Evolutionary conservation across 2,888 invertebrate genomes (phyloP), one percentile per base, ranked within the genome.

Genomic region (Panorpa germanica): DNA sequence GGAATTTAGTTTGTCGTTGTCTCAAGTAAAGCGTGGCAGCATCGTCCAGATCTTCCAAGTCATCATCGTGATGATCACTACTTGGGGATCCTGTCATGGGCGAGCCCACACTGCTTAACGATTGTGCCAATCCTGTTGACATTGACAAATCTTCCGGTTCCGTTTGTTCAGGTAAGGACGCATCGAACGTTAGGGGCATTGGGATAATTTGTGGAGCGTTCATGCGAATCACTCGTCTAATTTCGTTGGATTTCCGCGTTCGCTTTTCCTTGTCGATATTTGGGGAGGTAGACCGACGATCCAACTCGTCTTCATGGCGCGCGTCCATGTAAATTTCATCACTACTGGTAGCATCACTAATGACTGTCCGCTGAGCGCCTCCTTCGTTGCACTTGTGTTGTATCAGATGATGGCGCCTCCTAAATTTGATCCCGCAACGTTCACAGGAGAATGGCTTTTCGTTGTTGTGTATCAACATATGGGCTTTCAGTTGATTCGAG

Each of bases 81-180:
- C 33, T 2, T 62, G 60, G 2, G 63, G 60, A 20, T 50, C 53
- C 2, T n/a, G 55, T 50, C 25, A 38, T 29, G 8, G 40, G 40
- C 7, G 43, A 47, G 29, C 47, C 51, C 2, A 55, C 55, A 35
- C 58, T 59, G 40, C 57, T 58, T 40, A 59, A 59, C 3, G 61
- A 60, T 12, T 48, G 48, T 2, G 49, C 61, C 59, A 4, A 61
- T 60, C 49, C 46, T 2, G 53, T 49, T 33, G 50, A 46, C 64
- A 85, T 71, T 32, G 83, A 83, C 38, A 88, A 61, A 50, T 88
- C 88, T 50, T 88, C 86, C 5, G 88, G 88, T 51, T 86, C 86
- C 3, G 86, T 86, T 58, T 88, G 88, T 50, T 78, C 83, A 11
- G 85, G 83, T 27, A 68, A 48, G 5, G 47, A 18, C 45, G 43